Evolutionary conservation across 1,140 invertebrate genomes (phyloP).

Genomic region (Cotesia chilonis): DNA sequence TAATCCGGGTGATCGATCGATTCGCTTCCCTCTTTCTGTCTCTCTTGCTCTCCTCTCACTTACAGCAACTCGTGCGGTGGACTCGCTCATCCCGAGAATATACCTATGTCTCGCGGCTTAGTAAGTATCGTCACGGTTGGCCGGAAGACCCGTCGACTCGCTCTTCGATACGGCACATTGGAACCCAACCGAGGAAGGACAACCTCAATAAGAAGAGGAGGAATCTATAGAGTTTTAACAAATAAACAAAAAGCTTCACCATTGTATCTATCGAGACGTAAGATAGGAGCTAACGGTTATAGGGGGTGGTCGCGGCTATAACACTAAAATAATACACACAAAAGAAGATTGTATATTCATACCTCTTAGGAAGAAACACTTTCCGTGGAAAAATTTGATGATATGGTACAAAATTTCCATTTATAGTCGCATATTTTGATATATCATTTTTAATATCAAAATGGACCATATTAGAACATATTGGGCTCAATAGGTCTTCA

Average conservation of each 20-base stretch:
- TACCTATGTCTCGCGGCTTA: constrained; percentile 29
- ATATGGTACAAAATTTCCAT: too few relatives aligned
- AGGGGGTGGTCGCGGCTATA: too few relatives aligned
- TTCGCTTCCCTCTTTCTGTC: constrained; percentile 26
- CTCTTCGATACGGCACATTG: constrained; percentile 21
- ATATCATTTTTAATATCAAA: too few relatives aligned
- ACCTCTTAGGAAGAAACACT: too few relatives aligned
- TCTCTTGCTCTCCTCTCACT: neutral
- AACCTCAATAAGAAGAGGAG: constrained; percentile 23
- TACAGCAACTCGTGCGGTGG: neutral
- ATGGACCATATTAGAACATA: too few relatives aligned
- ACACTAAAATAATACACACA: too few relatives aligned
- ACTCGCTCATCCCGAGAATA: constrained; percentile 2
- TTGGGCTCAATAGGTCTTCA: too few relatives aligned
- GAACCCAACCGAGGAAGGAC: constrained; percentile 18
- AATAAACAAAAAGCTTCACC: constrained; percentile 14
- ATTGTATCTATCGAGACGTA: neutral
- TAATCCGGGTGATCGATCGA: constrained; percentile 38
- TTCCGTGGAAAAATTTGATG: too few relatives aligned
- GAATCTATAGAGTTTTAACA: constrained; percentile 17
- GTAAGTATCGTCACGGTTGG: constrained; percentile 36
- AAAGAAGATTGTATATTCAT: too few relatives aligned
- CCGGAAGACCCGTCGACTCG: constrained; percentile 30
- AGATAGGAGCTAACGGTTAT: too few relatives aligned
- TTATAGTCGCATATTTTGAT: too few relatives aligned